Evolutionary conservation across 2,113 vertebrate genomes (phyloP), one percentile per base, ranked within the genome.

Genomic region (Pluvianellus socialis): DNA sequence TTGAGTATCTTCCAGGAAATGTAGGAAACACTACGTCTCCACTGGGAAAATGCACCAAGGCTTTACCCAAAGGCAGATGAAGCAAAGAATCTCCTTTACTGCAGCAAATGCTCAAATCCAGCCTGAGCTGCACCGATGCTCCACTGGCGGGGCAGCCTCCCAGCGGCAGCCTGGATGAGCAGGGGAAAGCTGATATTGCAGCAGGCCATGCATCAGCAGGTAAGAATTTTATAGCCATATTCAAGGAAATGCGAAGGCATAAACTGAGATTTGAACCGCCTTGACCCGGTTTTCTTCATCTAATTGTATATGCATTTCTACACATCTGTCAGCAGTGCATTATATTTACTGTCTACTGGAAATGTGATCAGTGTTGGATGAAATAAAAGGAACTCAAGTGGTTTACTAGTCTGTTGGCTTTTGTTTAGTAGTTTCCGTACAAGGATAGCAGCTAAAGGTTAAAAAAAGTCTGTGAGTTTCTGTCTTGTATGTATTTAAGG

Each of bases 331-430:
- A 92, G 83, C 83, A 94, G 56, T 3, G 33, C 83, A 82, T 85
- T 94, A 6, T 56, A 92, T 81, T 92, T 89, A 67, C 24, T 94
- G 61, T 95, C 83, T 87, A 87, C 91, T 94, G 91, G 76, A 96
- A 94, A 96, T 66, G 66, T 30, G 94, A 95, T 85, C 80, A 73
- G 76, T 56, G 19, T 58, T 76, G 30, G 66, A 79, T 24, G 65
- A 97, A 95, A 95, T 58, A 52, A 92, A 96, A 94, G 32, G 17
- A 84, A 85, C 40, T 52, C 35, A 44, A 74, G 47, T 59, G 58
- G 80, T 91, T 94, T 96, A 85, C 76, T 87, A 44, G 74, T n/a
- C 61, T 1, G 1, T 27, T 26, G 27, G 35, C 8, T 90, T 91
- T 82, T 89, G 73, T 94, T 91, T 79, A 53, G 70, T 35, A 79